These are phyloP conservation scores for Argopecten irradians DNA, from an alignment of 1,140 invertebrate genomes.

Conservation along the genomic window DNA sequence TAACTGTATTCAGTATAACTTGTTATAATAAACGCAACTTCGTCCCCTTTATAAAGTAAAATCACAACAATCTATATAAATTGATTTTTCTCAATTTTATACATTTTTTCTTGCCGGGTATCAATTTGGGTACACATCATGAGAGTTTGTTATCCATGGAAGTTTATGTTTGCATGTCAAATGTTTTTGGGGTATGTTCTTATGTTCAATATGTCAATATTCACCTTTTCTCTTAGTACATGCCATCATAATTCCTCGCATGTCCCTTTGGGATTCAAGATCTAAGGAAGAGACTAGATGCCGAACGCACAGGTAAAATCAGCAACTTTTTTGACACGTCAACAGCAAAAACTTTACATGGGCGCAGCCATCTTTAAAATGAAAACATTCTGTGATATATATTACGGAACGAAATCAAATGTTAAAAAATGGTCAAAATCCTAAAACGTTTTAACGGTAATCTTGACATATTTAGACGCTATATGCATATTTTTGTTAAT, in stretches of 20 bases:
- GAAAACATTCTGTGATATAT: not conserved
- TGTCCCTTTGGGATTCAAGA: not conserved
- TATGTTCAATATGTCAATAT: not conserved
- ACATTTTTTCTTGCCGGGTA: no score
- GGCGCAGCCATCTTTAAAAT: slow-evolving; percentile 52
- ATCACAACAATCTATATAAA: no score
- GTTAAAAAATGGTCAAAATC: no score
- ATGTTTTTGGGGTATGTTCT: not conserved
- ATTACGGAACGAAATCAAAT: slow-evolving; percentile 9
- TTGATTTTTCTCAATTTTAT: no score
- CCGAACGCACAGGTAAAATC: not conserved
- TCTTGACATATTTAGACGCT: no score
- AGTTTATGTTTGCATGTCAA: no score
- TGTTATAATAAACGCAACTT: no score
- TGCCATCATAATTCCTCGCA: not conserved
- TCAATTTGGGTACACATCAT: no score
- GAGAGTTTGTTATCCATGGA: no score
- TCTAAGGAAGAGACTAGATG: not conserved
- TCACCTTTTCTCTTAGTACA: slow-evolving; percentile 30
- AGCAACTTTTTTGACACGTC: not conserved
- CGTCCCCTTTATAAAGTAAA: no score
- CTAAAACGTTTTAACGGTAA: not conserved
- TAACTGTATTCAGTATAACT: no score
- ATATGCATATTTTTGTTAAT: no score
- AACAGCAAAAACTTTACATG: slow-evolving; percentile 45